Evolutionary conservation across 2,888 invertebrate genomes (phyloP).

Genomic region (Apamea anceps): DNA sequence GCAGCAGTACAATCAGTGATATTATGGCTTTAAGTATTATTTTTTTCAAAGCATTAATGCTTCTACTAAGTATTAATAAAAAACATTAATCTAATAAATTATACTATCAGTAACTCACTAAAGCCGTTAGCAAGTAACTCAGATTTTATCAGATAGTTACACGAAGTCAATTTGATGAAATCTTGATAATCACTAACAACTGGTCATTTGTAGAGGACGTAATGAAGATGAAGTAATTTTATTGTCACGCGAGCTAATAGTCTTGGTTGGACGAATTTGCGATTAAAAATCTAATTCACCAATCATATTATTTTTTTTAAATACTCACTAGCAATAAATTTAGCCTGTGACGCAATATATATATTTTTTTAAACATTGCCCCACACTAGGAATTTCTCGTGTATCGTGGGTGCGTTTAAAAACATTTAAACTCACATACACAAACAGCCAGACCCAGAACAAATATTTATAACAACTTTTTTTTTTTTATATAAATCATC

Average conservation of each 20-base stretch:
- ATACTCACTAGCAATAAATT: background rate
- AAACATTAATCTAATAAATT: background rate
- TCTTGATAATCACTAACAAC: conserved; percentile 30
- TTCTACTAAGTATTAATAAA: background rate
- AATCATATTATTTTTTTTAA: background rate
- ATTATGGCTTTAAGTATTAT: background rate
- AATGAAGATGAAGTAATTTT: conserved; percentile 17
- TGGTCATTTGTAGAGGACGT: conserved; percentile 20
- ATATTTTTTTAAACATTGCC: no score
- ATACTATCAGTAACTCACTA: background rate
- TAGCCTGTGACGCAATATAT: no score
- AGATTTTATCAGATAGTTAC: conserved; percentile 29
- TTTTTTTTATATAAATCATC: no score
- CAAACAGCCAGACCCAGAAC: no score
- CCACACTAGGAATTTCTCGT: no score
- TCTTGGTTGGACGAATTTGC: background rate
- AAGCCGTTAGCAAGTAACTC: conserved; percentile 4
- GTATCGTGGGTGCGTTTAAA: no score
- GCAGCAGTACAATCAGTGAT: background rate
- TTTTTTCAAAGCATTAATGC: background rate
- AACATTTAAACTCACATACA: no score
- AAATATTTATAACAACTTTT: no score
- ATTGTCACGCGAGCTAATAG: conserved; percentile 33
- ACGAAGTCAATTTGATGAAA: conserved; percentile 22
- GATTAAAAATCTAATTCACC: background rate